Percentiles rank a stretch among this genome's conserved stretches.
These are phyloP conservation scores for Rapana venosa DNA, from an alignment of 2,888 invertebrate species.

Conservation along the genomic window DNA sequence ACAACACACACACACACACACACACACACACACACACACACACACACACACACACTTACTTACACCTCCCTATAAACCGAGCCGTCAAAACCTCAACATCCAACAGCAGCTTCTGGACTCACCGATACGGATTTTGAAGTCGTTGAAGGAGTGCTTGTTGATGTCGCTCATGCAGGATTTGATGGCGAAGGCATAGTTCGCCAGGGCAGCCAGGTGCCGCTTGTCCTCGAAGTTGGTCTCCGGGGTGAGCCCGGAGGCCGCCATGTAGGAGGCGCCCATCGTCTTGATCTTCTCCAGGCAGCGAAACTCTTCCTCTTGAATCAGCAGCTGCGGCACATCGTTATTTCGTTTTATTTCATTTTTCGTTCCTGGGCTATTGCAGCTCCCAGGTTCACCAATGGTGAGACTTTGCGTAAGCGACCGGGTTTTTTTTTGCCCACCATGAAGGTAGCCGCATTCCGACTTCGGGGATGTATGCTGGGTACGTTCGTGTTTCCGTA, in stretches of 20 bases:
- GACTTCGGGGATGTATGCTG: too few relatives aligned
- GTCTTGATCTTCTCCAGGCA: slow-evolving; percentile 96
- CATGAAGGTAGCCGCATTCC: too few relatives aligned
- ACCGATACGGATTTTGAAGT: slow-evolving; percentile 94
- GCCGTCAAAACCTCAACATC: not conserved
- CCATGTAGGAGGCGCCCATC: slow-evolving; percentile 95
- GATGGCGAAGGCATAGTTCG: slow-evolving; percentile 92
- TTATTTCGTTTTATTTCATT: too few relatives aligned
- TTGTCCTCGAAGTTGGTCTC: slow-evolving; percentile 72
- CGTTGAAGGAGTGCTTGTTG: slow-evolving; percentile 97
- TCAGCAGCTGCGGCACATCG: not conserved
- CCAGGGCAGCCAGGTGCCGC: slow-evolving; percentile 92
- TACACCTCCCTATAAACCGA: not conserved
- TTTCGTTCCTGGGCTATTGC: too few relatives aligned
- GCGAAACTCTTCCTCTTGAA: slow-evolving; percentile 84
- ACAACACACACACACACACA: not conserved
- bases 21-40: not conserved
- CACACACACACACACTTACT: not conserved
- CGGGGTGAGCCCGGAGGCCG: slow-evolving; percentile 91
- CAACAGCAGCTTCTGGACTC: slow-evolving; percentile 50
- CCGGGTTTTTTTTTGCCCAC: too few relatives aligned
- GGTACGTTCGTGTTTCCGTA: too few relatives aligned
- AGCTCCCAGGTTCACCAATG: too few relatives aligned
- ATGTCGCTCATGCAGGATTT: slow-evolving; percentile 92
- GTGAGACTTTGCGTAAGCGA: too few relatives aligned